phyloP scores from a whole-genome alignment of 2,113 vertebrate genomes.

The Arizona elegans region DNA sequence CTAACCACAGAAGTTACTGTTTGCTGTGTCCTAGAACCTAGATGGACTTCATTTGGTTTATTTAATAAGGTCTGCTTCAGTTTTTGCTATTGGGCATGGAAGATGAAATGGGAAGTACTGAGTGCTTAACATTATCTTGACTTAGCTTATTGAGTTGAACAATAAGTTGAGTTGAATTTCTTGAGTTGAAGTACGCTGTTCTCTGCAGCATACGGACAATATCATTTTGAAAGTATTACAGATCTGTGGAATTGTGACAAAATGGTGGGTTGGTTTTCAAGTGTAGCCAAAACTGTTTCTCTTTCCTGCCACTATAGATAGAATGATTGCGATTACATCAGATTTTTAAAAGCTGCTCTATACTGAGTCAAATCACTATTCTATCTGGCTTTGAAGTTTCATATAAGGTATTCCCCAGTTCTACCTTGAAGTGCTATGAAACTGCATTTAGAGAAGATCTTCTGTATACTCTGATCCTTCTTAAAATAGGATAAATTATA shows the following conservation, averaged over 20 bases:
- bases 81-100: neutral
- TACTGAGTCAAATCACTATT: neutral
- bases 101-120: neutral
- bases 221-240: neutral
- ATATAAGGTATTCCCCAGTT: neutral
- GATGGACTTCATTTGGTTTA: neutral
- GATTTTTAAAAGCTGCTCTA: neutral
- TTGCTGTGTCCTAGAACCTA: neutral
- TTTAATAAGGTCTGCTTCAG: neutral
- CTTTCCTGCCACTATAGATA: neutral
- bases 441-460: neutral
- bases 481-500: neutral
- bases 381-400: neutral
- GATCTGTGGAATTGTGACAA: neutral
- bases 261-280: neutral
- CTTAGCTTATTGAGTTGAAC: neutral
- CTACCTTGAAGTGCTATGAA: neutral
- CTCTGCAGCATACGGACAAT: neutral
- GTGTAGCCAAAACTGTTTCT: neutral
- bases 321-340: neutral
- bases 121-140: neutral
- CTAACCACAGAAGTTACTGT: neutral
- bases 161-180: no score
- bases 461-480: neutral
- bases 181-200: neutral